A percentile compares a stretch with the other conserved stretches of the same genome.
Conservation (phyloP, 1,140 invertebrate species). For the Ostrea denselamellosa region DNA sequence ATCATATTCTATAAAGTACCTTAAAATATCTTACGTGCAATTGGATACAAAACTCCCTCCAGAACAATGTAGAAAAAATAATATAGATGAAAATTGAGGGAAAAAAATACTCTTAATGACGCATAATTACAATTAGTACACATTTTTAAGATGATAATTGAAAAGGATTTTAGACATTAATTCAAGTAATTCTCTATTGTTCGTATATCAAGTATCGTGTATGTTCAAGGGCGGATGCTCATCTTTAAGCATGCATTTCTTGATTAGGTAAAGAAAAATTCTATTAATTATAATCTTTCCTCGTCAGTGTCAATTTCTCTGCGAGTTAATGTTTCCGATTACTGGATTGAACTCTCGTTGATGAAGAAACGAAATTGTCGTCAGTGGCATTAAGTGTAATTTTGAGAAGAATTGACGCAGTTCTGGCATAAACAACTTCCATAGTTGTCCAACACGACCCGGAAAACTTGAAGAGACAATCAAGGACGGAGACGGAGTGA, state of each 20-base stretch:
- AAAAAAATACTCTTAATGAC: not conserved
- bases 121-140: not conserved
- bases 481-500: no score
- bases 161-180: not conserved
- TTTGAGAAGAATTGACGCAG: constrained; percentile 8
- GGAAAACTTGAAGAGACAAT: not conserved
- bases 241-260: not conserved
- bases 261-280: constrained; percentile 17
- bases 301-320: constrained; percentile 32
- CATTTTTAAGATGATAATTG: not conserved
- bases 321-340: constrained; percentile 17
- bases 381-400: not conserved
- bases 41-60: not conserved
- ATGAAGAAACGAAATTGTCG: constrained; percentile 24
- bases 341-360: constrained; percentile 16
- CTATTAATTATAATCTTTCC: constrained; percentile 7
- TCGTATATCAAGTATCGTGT: not conserved
- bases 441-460: constrained; percentile 2
- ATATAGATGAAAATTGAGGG: not conserved
- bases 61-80: not conserved
- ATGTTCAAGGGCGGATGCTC: not conserved
- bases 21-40: not conserved
- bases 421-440: constrained; percentile 26
- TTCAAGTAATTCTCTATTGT: not conserved
- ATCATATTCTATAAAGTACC: not conserved